Conservation (phyloP, 2,113 vertebrate species). For the Pongo abelii region DNA sequence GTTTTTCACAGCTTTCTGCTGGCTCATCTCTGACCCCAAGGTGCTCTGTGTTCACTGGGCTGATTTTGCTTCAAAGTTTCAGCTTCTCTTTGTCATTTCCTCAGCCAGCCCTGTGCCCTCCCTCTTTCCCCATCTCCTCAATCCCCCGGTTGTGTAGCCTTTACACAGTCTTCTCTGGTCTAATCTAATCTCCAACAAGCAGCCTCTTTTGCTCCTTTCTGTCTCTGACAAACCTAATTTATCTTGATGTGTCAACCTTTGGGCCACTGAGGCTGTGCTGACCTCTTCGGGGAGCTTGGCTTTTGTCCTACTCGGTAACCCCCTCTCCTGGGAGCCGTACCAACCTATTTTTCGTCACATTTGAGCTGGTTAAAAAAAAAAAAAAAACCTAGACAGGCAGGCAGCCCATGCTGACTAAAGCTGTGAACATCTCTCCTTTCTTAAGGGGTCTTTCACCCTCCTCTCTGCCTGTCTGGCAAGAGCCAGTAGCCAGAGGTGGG, state of each 20-base stretch:
- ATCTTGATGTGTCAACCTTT: conserved; percentile 62
- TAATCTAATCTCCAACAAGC: conserved; percentile 78
- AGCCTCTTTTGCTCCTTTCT: conserved; percentile 36
- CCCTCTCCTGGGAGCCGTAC: neutral
- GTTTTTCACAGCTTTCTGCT: conserved; percentile 65
- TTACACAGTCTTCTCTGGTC: conserved; percentile 63
- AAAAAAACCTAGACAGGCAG: neutral
- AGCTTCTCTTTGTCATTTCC: conserved; percentile 67
- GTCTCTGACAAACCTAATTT: conserved; percentile 77
- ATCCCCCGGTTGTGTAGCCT: conserved; percentile 59
- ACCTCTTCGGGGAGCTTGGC: conserved; percentile 1
- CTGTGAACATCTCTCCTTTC: neutral
- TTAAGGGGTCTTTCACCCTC: neutral
- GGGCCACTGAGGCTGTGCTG: fast-evolving
- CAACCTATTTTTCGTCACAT: neutral
- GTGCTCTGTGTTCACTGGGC: neutral
- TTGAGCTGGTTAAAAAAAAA: conserved; percentile 2
- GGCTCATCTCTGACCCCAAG: conserved; percentile 70
- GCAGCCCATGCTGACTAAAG: neutral
- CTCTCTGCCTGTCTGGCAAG: neutral
- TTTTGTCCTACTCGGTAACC: neutral
- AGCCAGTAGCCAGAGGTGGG: neutral
- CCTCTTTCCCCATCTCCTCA: conserved; percentile 53
- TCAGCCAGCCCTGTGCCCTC: conserved; percentile 57
- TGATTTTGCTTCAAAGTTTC: conserved; percentile 68